Conservation (phyloP, 2,888 invertebrate genomes). For the Lasioglossum oenotherae region DNA sequence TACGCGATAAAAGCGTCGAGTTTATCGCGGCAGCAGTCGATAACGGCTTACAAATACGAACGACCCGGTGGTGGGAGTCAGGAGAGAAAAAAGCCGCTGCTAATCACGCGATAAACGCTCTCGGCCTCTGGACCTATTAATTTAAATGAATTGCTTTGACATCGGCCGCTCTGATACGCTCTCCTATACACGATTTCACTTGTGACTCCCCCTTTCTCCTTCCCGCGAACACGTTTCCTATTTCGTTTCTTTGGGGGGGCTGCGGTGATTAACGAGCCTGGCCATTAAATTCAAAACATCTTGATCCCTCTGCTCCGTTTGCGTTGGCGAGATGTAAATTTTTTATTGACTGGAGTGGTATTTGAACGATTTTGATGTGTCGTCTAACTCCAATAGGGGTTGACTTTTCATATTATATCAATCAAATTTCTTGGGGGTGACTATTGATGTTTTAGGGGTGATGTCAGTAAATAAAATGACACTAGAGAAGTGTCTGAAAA, state of each 20-base stretch:
- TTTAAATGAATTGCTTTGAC: constrained; percentile 78
- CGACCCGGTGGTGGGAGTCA: constrained; percentile 21
- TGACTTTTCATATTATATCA: not conserved
- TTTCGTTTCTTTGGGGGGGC: not conserved
- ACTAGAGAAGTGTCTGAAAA: not conserved
- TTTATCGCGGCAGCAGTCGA: constrained; percentile 71
- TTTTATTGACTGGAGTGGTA: not conserved
- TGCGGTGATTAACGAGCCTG: not conserved
- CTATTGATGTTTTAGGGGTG: not conserved
- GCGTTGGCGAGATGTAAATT: not conserved
- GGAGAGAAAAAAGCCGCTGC: constrained; percentile 44
- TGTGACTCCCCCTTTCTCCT: not conserved
- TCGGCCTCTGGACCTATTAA: constrained; percentile 75
- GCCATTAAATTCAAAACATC: not conserved
- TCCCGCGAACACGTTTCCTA: not conserved
- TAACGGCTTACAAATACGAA: constrained; percentile 72
- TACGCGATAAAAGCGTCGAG: constrained; percentile 58
- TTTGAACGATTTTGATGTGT: not conserved
- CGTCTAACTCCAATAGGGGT: not conserved
- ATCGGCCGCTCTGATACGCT: constrained; percentile 48
- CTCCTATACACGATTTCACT: constrained; percentile 1
- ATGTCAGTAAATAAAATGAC: not conserved
- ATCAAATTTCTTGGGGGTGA: not conserved
- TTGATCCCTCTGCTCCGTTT: not conserved
- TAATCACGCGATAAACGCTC: constrained; percentile 74